phyloP scores from a whole-genome alignment of 2,113 vertebrate species.

The Rana temporaria region DNA sequence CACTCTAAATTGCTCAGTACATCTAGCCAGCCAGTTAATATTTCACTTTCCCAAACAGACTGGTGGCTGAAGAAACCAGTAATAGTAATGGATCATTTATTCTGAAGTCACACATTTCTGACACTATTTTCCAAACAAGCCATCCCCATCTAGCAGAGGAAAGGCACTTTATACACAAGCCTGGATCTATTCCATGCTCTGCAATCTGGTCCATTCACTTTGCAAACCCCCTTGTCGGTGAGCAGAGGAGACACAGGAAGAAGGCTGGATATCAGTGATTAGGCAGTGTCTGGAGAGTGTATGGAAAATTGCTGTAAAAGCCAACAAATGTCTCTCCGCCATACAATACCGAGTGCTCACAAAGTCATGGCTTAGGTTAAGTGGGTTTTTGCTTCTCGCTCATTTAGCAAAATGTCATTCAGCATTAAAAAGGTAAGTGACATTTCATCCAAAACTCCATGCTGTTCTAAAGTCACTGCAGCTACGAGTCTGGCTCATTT shows the following conservation, averaged over 20 bases:
- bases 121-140: not conserved
- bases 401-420: too few species aligned
- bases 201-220: constrained; percentile 24
- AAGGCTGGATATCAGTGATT: constrained; percentile 4
- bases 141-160: not conserved
- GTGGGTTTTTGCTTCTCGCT: not conserved
- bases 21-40: too few species aligned
- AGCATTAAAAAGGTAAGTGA: too few species aligned
- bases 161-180: not conserved
- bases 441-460: too few species aligned
- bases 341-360: not conserved
- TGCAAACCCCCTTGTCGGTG: constrained; percentile 12
- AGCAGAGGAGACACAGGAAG: constrained; percentile 28
- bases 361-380: not conserved
- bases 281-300: constrained; percentile 14
- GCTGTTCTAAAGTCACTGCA: too few species aligned
- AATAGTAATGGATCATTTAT: too few species aligned
- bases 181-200: not conserved
- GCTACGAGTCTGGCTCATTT: too few species aligned
- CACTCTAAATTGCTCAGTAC: too few species aligned
- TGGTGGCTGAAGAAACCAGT: too few species aligned
- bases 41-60: too few species aligned
- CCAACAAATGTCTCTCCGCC: not conserved
- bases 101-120: too few species aligned
- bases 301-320: not conserved